Evolutionary conservation across 2,888 invertebrate species (phyloP).

Genomic region (Pterobdella sp.): DNA sequence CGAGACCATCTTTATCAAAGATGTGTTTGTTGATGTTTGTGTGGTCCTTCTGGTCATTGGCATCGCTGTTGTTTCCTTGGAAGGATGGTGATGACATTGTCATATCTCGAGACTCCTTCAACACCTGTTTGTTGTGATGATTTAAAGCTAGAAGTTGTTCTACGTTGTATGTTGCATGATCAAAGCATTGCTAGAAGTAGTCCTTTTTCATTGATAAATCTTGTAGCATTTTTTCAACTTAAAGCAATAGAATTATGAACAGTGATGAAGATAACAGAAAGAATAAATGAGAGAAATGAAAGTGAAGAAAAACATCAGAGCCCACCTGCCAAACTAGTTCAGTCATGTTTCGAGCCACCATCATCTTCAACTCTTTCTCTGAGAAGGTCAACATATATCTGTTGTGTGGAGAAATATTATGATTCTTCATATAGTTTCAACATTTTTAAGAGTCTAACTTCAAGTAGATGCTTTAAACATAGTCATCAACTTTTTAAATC

Average conservation of each 20-base stretch:
- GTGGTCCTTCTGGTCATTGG: not conserved
- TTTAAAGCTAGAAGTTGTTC: too few relatives aligned
- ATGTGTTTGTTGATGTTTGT: slow-evolving; percentile 47
- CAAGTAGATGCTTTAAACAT: too few relatives aligned
- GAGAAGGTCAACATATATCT: slow-evolving; percentile 82
- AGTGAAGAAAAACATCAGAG: not conserved
- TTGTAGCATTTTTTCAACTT: too few relatives aligned
- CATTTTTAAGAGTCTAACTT: too few relatives aligned
- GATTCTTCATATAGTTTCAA: too few relatives aligned
- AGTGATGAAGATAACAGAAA: not conserved
- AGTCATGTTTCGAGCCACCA: slow-evolving; percentile 83
- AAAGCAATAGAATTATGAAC: too few relatives aligned
- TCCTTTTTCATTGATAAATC: too few relatives aligned
- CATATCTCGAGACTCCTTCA: slow-evolving; percentile 64
- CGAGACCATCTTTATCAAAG: slow-evolving; percentile 81
- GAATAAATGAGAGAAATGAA: not conserved
- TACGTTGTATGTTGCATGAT: too few relatives aligned
- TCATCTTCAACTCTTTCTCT: slow-evolving; percentile 79
- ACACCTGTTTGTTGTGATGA: too few relatives aligned
- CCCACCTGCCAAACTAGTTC: slow-evolving; percentile 93
- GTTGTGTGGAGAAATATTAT: too few relatives aligned
- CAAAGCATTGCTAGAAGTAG: too few relatives aligned
- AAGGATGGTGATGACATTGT: slow-evolving; percentile 37
- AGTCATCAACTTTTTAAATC: too few relatives aligned
- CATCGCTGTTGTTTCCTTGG: not conserved